These are phyloP conservation scores for Rynchops niger DNA, from an alignment of 2,113 vertebrate genomes.

Conservation along the genomic window DNA sequence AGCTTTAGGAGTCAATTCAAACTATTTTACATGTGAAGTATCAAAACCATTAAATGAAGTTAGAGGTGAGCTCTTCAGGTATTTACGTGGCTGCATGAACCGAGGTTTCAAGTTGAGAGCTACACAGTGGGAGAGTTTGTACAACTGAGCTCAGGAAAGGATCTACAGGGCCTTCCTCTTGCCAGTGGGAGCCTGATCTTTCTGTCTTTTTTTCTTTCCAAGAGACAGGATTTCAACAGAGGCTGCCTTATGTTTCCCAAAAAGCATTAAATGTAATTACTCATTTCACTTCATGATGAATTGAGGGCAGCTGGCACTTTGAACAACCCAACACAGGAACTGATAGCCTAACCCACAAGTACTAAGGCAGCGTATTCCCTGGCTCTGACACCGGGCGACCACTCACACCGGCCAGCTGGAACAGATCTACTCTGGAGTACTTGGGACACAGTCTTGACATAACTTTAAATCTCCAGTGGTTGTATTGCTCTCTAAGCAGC, in stretches of 20 bases:
- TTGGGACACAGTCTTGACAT: neutral
- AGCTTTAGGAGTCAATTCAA: neutral
- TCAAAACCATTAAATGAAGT: neutral
- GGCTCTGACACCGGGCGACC: neutral
- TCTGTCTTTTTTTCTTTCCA: neutral
- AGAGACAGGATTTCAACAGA: neutral
- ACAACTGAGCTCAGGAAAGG: neutral
- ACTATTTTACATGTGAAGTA: neutral
- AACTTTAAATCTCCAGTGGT: neutral
- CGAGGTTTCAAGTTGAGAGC: neutral
- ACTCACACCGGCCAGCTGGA: neutral
- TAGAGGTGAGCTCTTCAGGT: neutral
- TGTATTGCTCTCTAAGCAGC: neutral
- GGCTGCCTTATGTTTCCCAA: neutral
- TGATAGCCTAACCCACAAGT: neutral
- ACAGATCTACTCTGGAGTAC: neutral
- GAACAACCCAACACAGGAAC: neutral
- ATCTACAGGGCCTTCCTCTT: neutral
- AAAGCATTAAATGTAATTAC: neutral
- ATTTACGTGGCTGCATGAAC: neutral
- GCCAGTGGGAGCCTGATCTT: neutral
- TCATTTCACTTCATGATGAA: neutral
- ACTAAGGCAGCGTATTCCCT: neutral
- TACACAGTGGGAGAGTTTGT: accelerated
- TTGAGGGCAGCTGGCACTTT: neutral